A percentile compares a stretch with the other conserved stretches of the same genome.
Evolutionary conservation across 2,888 invertebrate species (phyloP).

Genomic region (Nephrocerus scutellatus): DNA sequence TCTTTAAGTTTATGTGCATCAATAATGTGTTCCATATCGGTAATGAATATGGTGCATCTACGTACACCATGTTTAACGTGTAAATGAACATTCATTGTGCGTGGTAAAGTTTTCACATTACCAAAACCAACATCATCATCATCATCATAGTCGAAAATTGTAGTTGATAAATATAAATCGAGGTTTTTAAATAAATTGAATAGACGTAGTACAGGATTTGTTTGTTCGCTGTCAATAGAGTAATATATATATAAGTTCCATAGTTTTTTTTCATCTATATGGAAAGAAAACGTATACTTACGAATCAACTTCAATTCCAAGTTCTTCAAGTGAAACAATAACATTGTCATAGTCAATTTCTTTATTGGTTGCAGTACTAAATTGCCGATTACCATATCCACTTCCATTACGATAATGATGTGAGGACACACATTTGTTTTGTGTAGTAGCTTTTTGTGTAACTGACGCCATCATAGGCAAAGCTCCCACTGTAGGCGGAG

Average conservation of each 20-base stretch:
- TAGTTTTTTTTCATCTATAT: too few species aligned
- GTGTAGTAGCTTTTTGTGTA: too few species aligned
- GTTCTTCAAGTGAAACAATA: conserved; percentile 16
- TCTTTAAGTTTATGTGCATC: conserved; percentile 30
- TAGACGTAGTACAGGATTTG: conserved; percentile 24
- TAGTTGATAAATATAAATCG: conserved; percentile 27
- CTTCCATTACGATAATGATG: too few species aligned
- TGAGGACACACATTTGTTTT: too few species aligned
- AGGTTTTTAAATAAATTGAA: conserved; percentile 28
- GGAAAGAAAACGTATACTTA: too few species aligned
- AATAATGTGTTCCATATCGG: conserved; percentile 25
- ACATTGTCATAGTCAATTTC: conserved; percentile 16
- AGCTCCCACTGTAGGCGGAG: too few species aligned
- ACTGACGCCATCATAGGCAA: too few species aligned
- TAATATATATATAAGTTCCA: neutral
- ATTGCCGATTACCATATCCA: too few species aligned
- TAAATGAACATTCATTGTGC: conserved; percentile 31
- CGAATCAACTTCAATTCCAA: conserved; percentile 21
- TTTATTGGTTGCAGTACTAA: too few species aligned
- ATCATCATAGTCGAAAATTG: conserved; percentile 26
- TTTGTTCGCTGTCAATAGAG: conserved; percentile 20
- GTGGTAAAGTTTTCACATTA: conserved; percentile 21
- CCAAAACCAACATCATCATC: conserved; percentile 14
- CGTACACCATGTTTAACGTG: conserved; percentile 33
- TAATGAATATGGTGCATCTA: conserved; percentile 28